Base-by-base conservation (phyloP, 1,140 invertebrate genomes). In the Vollenhovia emeryi region DNA sequence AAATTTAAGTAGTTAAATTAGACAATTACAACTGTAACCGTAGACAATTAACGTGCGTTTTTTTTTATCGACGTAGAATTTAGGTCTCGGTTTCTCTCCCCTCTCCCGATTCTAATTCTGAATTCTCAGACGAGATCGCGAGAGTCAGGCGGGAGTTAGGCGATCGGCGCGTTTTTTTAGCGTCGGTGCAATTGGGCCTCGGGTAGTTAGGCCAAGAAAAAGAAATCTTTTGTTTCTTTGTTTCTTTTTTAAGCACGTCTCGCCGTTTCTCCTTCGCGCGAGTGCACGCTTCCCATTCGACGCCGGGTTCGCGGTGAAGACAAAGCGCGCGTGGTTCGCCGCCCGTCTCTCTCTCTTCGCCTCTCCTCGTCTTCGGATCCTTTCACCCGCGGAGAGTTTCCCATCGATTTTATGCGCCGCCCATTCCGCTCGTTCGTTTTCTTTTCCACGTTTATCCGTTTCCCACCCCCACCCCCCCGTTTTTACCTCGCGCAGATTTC, bases 321-420 rank as follows among this genome's bases (percentile, higher is more conserved):
- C 64, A 80, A 80, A 80, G 78, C 78, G 75, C 60, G 78, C 64
- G 78, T 48, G 21, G 36, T 43, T 66, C 76, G 33, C 59, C 45
- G 45, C 33, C 30, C 48, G 45, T 55, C 64, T 43, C 33, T 18
- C 36, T 55, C 64, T 43, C 33, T 18, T 50, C 18, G 45, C 33
- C 62, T 79, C 62, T 71, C 78, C 33, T 71, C 52, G 76, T 71
- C 69, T 83, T 71, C 57, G 79, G 15, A 64, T 83, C 78, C 66
- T 68, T 82, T 82, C 84, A 86, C 69, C 57, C 57, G 45, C 21
- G 57, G 57, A 64, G 64, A 71, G 60, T 86, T 86, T 82, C 66
- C 66, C 78, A 52, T 71, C 60, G 55, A 82, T 83, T 82, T 82
- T 80, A 71, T 40, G 48, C 33, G 33, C 64, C 84, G 69, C 21